Evolutionary conservation across 2,113 vertebrate genomes (phyloP).

Genomic region (Psittacara wagleri): DNA sequence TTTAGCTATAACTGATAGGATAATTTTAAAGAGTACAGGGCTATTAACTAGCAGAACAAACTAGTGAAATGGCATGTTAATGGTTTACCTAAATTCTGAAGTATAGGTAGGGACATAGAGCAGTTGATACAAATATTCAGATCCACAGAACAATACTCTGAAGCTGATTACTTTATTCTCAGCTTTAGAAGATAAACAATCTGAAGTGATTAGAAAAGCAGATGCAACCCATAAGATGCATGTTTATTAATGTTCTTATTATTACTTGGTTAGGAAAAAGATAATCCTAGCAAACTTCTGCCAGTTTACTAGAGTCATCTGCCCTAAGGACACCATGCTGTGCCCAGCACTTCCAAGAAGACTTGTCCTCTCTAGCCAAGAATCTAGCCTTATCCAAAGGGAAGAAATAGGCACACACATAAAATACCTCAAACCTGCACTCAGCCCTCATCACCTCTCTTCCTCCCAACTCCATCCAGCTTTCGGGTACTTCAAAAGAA

Average conservation of each 20-base stretch:
- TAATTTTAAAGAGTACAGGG: background rate
- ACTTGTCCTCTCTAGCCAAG: background rate
- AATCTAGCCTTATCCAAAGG: background rate
- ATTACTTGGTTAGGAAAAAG: slow-evolving; percentile 15
- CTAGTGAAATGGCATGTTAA: background rate
- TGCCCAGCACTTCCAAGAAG: slow-evolving; percentile 10
- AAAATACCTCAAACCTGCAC: background rate
- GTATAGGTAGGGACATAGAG: background rate
- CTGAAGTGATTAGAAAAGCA: background rate
- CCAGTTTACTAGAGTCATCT: background rate
- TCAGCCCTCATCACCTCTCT: background rate
- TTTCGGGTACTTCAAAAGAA: background rate
- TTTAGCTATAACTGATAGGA: background rate
- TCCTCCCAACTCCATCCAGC: background rate
- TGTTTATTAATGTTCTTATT: background rate
- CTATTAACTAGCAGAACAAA: background rate
- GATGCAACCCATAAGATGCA: background rate
- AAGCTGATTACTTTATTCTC: background rate
- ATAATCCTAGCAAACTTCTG: slow-evolving; percentile 4
- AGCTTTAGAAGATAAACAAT: background rate
- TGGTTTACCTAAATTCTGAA: background rate
- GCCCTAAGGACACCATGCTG: background rate
- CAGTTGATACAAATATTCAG: background rate
- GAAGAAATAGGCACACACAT: slow-evolving; percentile 25
- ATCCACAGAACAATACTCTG: background rate